These are phyloP conservation scores for Cordilura impudica DNA, from an alignment of 2,888 invertebrate genomes.

Conservation along the genomic window DNA sequence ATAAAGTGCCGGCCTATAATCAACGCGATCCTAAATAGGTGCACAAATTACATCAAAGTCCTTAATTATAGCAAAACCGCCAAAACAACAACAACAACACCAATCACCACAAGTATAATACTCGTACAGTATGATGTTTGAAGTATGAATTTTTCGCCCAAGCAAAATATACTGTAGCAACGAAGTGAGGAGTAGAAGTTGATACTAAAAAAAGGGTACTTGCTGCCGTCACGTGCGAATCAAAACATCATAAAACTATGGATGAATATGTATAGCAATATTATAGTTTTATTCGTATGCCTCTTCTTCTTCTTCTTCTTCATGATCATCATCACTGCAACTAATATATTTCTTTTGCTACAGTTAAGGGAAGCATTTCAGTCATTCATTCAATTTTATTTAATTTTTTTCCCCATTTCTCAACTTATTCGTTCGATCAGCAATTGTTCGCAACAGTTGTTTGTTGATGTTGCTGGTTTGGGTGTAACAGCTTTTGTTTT, in stretches of 20 bases:
- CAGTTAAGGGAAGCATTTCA: constrained; percentile 15
- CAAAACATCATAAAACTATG: constrained; percentile 53
- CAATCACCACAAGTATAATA: constrained; percentile 30
- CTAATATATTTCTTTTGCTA: constrained; percentile 1
- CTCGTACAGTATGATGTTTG: neutral
- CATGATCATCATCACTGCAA: neutral
- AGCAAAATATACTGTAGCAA: constrained; percentile 29
- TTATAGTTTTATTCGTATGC: constrained; percentile 9
- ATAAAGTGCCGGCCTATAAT: constrained; percentile 78
- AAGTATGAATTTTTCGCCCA: neutral
- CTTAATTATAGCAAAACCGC: constrained; percentile 78
- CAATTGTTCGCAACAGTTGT: constrained; percentile 29
- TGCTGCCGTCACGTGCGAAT: constrained; percentile 62
- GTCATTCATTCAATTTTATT: constrained; percentile 2
- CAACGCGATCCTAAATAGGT: constrained; percentile 78
- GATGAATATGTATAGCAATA: constrained; percentile 42
- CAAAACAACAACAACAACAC: constrained; percentile 63
- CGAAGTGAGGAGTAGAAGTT: neutral
- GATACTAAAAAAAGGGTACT: constrained; percentile 29
- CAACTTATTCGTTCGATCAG: constrained; percentile 37
- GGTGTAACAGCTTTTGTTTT: constrained; percentile 9
- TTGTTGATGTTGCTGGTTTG: constrained; percentile 15
- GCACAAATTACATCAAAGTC: constrained; percentile 78
- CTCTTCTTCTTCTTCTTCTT: neutral
- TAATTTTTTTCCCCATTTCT: neutral